Evolutionary conservation across 2,888 invertebrate genomes (phyloP), one percentile per base, ranked within the genome.

Genomic region (Phymatocera aterrima): DNA sequence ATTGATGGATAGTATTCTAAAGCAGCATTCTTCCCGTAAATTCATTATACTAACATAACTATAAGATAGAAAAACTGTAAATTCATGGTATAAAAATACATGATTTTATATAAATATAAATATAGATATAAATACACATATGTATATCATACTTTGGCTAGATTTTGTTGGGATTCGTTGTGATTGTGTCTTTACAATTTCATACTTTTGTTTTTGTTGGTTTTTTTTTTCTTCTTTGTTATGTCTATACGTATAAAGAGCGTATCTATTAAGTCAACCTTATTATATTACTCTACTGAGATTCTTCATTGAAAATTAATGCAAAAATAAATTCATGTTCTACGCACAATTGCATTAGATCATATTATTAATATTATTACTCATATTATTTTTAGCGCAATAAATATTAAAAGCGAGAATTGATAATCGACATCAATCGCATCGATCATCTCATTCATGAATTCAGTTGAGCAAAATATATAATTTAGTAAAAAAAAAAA

Each of bases 71-170:
- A 48, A n/a, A 18, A 72, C 18, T 72, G 72, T 72, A 72, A 51
- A 72, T 51, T 72, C 72, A 34, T 51, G 34, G 34, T 72, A 72
- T 72, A 72, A 72, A 72, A 72, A 72, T 72, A 72, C 72, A 24
- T 21, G 48, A 31, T 28, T n/a, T 24, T n/a, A 34, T 72, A 51
- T 72, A 64, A 64, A 64, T 64, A 64, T 31, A 34, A 46, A 68
- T 28, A 34, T 68, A 37, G 18, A 31, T 72, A 51, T 61, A 43
- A 43, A 43, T 43, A 43, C 1, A 28, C 28, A 60, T 18, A 61
- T n/a, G n/a, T n/a, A n/a, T n/a, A n/a, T n/a, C n/a, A n/a, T 72
- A 72, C 72, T 72, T 72, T 72, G 72, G 72, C 72, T 72, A 72
- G 51, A 72, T 72, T 34, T 72, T 72, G 72, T 72, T 72, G 72